Evolutionary conservation across 2,797 vertebrate genomes (phyloP), one percentile per base, ranked within the genome.

Genomic region (Cheirogaleus major): DNA sequence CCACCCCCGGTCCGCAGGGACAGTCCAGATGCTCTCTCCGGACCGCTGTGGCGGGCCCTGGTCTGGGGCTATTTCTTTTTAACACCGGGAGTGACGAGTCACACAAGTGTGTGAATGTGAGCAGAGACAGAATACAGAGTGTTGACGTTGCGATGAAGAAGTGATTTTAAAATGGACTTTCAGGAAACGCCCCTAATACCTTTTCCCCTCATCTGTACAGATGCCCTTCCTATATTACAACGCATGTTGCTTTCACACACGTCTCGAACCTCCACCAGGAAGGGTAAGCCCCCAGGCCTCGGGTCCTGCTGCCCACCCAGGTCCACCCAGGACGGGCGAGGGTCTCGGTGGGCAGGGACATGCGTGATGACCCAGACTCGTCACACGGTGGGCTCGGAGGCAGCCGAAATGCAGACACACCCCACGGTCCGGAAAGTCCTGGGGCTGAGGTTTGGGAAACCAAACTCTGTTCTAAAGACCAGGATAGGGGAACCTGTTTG

Each of bases 161-260:
- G 10, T n/a, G 0, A 9, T 22, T 13, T 20, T 17, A 7, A 35
- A 48, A 27, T 4, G 15, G 14, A 15, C 9, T 1, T 63, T 17
- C 8, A n/a, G 43, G 48, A 63, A 23, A 35, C 3, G 3, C 38
- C 27, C 1, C 4, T 7, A 10, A 4, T 0, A 1, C 4, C 0
- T 0, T 12, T 25, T 4, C 7, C 17, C 7, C 20, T 13, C 17
- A 2, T 7, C 2, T 18, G 0, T 7, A 0, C 0, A 12, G n/a
- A 13, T 7, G 38, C 55, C 61, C 9, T 45, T 7, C 12, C 5
- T 38, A 11, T 61, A 23, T 17, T 14, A 32, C 30, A 65, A 13
- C 0, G 18, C 23, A 0, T 0, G 3, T 1, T 13, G 43, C 18
- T 61, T 89, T 89, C 59, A 12, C 76, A 27, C 23, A 41, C 20